Evolutionary conservation across 1,140 invertebrate species (phyloP), one percentile per base, ranked within the genome.

Genomic region (Rhopalosiphum maidis): DNA sequence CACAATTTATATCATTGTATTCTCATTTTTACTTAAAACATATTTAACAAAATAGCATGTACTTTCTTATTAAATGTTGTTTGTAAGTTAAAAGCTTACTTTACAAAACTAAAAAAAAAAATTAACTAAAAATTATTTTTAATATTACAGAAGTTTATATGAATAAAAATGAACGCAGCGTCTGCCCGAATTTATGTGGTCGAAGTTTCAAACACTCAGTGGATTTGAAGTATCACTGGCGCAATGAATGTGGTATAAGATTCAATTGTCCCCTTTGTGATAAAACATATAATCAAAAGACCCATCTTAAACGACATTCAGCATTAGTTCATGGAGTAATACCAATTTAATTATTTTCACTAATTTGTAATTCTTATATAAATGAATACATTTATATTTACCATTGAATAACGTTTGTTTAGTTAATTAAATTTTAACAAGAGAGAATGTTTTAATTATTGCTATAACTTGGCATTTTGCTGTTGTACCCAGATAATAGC

Each of bases 111-210:
- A 25, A 43, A 85, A 85, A 85, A 85, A 23, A 37, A 37, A 41
- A 9, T 25, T 41, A 43, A 85, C 15, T 18, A 35, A 77, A n/a
- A 77, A 77, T n/a, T n/a, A n/a, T 77, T 88, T 88, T 41, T 41
- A 43, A 15, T 90, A 43, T 90, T 90, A 51, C 89, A 90, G 89
- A 30, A 43, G 35, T 23, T 25, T 2, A 55, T 3, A 37, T 37
- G 3, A 11, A 37, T 89, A 35, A n/a, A 77, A 77, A 51, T 35
- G 90, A 21, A 77, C 60, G 90, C 21, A 41, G 18, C 94, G 94
- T 68, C 25, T 93, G 91, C 5, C 91, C 91, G 8, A 93, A 95
- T 23, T 94, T 95, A 77, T 96, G 96, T 94, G 95, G 95, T 48
- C 95, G 95, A 90, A 95, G 91, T 41, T 94, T 94, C 88, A 94